These are phyloP conservation scores for Dipodomys ordii DNA, from an alignment of 2,113 vertebrate genomes.

Conservation along the genomic window DNA sequence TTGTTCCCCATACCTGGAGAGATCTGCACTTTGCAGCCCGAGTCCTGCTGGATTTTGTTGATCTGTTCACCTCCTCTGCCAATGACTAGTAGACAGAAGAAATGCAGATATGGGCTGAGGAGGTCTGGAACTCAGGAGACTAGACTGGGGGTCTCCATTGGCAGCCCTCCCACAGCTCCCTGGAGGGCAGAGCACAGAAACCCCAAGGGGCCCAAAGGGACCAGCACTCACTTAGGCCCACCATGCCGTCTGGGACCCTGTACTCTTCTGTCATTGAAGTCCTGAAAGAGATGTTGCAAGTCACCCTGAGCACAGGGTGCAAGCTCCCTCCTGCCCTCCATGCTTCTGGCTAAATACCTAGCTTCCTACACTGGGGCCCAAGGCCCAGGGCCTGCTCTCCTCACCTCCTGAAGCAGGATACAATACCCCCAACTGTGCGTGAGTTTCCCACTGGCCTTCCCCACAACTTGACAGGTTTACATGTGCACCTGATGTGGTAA, in stretches of 20 bases:
- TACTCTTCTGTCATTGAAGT: slow-evolving; percentile 93
- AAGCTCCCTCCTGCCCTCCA: background rate
- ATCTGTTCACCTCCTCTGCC: slow-evolving; percentile 97
- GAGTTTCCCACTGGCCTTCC: background rate
- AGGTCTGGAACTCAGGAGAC: background rate
- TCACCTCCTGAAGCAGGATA: background rate
- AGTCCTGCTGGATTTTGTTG: slow-evolving; percentile 97
- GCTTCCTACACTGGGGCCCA: background rate
- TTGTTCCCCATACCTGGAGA: slow-evolving; percentile 90
- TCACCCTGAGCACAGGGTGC: slow-evolving; percentile 12
- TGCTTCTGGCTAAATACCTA: background rate
- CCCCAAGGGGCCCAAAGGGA: background rate
- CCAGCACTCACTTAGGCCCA: slow-evolving; percentile 94
- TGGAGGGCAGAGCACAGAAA: background rate
- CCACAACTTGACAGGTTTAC: background rate
- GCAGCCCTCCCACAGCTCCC: background rate
- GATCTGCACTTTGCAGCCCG: slow-evolving; percentile 97
- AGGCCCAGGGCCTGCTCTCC: no score
- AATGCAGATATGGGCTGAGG: background rate
- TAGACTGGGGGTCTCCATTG: background rate
- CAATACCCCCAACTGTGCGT: background rate
- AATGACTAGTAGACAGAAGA: slow-evolving; percentile 88
- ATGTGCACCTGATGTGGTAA: background rate
- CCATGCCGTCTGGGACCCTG: slow-evolving; percentile 95
- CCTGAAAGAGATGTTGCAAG: slow-evolving; percentile 71